Evolutionary conservation across 2,797 vertebrate species (phyloP).

Genomic region (Tokudaia muenninki): DNA sequence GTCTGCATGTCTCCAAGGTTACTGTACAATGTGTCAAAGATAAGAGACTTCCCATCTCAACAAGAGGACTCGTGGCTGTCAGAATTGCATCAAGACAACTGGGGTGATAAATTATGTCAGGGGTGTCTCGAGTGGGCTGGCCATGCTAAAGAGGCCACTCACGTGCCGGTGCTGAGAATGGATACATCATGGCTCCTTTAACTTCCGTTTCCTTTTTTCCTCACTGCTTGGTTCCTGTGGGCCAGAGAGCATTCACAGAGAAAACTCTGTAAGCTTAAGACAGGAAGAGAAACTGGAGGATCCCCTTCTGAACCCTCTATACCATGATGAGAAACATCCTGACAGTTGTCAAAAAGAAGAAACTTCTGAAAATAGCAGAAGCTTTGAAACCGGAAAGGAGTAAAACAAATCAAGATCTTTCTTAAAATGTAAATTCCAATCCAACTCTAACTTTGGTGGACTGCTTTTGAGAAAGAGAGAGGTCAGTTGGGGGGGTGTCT

Average conservation of each 20-base stretch:
- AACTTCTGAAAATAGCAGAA: background rate
- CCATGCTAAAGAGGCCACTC: background rate
- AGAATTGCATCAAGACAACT: background rate
- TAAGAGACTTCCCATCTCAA: background rate
- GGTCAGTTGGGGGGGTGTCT: background rate
- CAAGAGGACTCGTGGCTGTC: background rate
- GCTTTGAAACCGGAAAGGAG: slow-evolving; percentile 26
- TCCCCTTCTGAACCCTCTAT: slow-evolving; percentile 1
- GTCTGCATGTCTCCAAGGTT: background rate
- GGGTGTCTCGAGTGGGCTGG: background rate
- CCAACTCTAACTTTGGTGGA: slow-evolving; percentile 5
- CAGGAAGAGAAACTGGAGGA: slow-evolving; percentile 41
- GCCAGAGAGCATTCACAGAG: background rate
- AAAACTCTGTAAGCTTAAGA: background rate
- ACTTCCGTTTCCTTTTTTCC: background rate
- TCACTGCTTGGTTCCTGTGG: background rate
- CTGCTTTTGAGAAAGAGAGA: slow-evolving; percentile 33
- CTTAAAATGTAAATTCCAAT: background rate
- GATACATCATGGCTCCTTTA: background rate
- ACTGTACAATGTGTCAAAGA: background rate
- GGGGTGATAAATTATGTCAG: background rate
- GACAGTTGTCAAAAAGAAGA: slow-evolving; percentile 35
- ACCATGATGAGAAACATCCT: background rate
- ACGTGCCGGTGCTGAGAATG: background rate
- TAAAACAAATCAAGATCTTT: background rate